Evolutionary conservation across 2,113 vertebrate species (phyloP).

Genomic region (Austrofundulus limnaeus): DNA sequence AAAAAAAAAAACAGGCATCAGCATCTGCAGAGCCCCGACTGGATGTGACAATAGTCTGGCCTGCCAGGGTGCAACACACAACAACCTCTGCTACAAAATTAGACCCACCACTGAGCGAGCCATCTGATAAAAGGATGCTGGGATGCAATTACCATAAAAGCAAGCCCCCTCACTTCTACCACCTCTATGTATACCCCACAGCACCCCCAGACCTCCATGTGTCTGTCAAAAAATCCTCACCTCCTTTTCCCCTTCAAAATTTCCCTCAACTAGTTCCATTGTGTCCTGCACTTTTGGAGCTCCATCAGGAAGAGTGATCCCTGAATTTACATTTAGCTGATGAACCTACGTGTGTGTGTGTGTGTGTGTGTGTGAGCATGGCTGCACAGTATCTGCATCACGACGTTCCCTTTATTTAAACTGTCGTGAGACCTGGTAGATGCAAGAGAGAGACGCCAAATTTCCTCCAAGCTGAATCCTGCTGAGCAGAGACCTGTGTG

Average conservation of each 20-base stretch:
- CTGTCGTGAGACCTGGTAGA: slow-evolving; percentile 34
- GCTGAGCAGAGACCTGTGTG: slow-evolving; percentile 61
- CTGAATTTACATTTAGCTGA: slow-evolving; percentile 65
- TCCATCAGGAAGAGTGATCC: slow-evolving; percentile 26
- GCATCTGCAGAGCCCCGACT: slow-evolving; percentile 33
- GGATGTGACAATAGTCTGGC: slow-evolving; percentile 51
- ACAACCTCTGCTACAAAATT: slow-evolving; percentile 63
- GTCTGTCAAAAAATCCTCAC: slow-evolving; percentile 43
- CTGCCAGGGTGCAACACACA: slow-evolving; percentile 45
- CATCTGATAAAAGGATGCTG: slow-evolving; percentile 65
- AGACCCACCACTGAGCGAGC: slow-evolving; percentile 63
- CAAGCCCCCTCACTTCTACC: slow-evolving; percentile 27
- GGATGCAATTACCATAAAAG: slow-evolving; percentile 75
- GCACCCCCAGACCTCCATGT: slow-evolving; percentile 29
- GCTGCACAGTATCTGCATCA: slow-evolving; percentile 24
- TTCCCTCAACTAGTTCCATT: slow-evolving; percentile 44
- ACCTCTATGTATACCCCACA: slow-evolving; percentile 30
- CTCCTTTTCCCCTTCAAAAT: slow-evolving; percentile 32
- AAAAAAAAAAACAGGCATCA: slow-evolving; percentile 36
- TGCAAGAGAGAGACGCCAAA: slow-evolving; percentile 26
- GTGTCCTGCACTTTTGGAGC: slow-evolving; percentile 45
- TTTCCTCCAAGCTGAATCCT: slow-evolving; percentile 57
- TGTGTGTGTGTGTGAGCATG: slow-evolving; percentile 50
- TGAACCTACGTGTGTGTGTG: too few relatives aligned
- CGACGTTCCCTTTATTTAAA: slow-evolving; percentile 22